phyloP scores from a whole-genome alignment of 2,797 vertebrate genomes.

The Sebastes nivosus region DNA sequence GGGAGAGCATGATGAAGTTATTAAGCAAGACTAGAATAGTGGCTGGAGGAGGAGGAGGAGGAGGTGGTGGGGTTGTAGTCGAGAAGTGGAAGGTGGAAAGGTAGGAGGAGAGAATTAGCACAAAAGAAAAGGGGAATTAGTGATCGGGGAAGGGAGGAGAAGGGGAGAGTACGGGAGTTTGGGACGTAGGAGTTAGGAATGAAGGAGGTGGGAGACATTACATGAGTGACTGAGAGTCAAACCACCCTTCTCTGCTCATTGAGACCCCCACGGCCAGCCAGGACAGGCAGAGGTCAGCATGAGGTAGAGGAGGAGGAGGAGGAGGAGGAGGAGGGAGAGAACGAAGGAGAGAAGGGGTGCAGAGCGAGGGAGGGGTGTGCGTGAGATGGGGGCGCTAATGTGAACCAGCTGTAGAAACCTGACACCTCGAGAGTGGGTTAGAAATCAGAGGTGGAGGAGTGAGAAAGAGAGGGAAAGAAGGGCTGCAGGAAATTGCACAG shows the following conservation, averaged over 20 bases:
- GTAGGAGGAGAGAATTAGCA: conserved; percentile 37
- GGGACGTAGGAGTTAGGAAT: conserved; percentile 31
- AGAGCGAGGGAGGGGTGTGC: conserved; percentile 37
- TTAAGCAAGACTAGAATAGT: conserved; percentile 69
- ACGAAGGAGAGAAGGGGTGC: conserved; percentile 32
- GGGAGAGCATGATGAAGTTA: conserved; percentile 81
- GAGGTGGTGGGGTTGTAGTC: conserved; percentile 11
- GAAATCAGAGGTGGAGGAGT: conserved; percentile 72
- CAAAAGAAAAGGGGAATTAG: conserved; percentile 21
- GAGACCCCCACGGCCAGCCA: conserved; percentile 58
- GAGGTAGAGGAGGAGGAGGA: conserved; percentile 64
- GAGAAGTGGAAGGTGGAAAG: conserved; percentile 28
- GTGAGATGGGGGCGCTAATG: conserved; percentile 79
- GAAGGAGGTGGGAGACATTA: conserved; percentile 42
- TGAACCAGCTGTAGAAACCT: conserved; percentile 88
- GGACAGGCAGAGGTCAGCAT: conserved; percentile 75
- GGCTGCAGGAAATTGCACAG: conserved; percentile 61
- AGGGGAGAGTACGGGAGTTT: background rate
- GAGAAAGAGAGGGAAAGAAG: conserved; percentile 68
- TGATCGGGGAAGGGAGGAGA: conserved; percentile 5
- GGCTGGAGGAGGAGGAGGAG: conserved; percentile 8
- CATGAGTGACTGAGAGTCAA: conserved; percentile 59
- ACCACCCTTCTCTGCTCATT: conserved; percentile 34
- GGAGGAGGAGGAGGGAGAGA: conserved; percentile 21
- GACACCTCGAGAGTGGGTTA: conserved; percentile 79